Conservation (phyloP, 2,888 invertebrate genomes). For the Pardosa pseudoannulata region DNA sequence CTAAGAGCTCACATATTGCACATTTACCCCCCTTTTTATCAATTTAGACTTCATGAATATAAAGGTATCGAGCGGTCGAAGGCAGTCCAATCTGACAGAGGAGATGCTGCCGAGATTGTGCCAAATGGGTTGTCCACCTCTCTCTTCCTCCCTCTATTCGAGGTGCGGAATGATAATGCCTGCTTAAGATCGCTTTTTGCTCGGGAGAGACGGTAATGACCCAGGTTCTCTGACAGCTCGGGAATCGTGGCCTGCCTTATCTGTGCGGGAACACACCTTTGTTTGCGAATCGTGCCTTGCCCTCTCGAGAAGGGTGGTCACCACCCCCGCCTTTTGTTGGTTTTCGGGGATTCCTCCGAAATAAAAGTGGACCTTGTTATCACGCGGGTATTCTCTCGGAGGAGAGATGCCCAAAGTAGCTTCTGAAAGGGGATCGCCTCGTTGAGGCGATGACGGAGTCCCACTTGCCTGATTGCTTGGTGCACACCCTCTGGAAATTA, state of each 20-base stretch:
- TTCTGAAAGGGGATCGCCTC: neutral
- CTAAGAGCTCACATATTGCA: too few species aligned
- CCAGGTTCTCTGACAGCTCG: slow-evolving; percentile 24
- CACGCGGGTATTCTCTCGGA: neutral
- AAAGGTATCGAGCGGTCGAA: neutral
- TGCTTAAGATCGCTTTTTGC: slow-evolving; percentile 37
- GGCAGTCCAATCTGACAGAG: neutral
- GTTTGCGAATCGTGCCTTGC: slow-evolving; percentile 44
- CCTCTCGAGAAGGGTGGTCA: neutral
- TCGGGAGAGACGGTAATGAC: neutral
- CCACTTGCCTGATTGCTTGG: too few species aligned
- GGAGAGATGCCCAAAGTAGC: neutral
- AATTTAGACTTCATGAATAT: neutral
- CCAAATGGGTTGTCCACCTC: slow-evolving; percentile 8
- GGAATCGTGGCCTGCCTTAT: slow-evolving; percentile 31
- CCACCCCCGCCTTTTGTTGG: slow-evolving; percentile 28
- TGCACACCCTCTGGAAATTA: too few species aligned
- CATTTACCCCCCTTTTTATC: neutral
- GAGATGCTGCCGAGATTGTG: neutral
- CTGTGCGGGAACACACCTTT: slow-evolving; percentile 44
- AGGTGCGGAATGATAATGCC: slow-evolving; percentile 52
- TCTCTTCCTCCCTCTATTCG: neutral
- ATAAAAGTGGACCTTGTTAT: slow-evolving; percentile 11
- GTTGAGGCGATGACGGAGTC: neutral
- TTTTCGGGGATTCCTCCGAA: neutral